Base-by-base conservation (phyloP, 2,797 vertebrate genomes). In the Melanotaenia pygmaea region DNA sequence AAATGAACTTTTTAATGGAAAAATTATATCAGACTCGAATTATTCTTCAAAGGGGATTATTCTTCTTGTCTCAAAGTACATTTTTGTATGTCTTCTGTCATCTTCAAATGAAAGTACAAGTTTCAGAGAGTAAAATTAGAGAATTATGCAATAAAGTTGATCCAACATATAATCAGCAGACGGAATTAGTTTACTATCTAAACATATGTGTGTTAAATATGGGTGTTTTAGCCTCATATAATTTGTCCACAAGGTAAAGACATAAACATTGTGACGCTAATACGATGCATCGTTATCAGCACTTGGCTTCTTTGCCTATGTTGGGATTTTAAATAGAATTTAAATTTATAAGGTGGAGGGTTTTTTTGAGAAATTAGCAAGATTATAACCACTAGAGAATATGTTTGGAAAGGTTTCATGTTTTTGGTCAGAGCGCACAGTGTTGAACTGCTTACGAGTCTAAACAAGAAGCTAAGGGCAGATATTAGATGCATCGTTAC, bases 1-100 rank as follows among this genome's bases (percentile, higher is more conserved):
- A 35, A 34, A 38, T 10, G 51, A 64, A 71, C 51, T 64, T 65
- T 54, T 37, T 11, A 56, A 18, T 20, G 64, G 13, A 51, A 54
- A 53, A 65, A 37, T 24, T 10, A 35, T 2, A 53, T 59, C 56
- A 73, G 45, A 59, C 45, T 14, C 37, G n/a, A 20, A 50, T 63
- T 32, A 8, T 50, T 50, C 26, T 45, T 40, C 60, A 62, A 45
- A 61, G 37, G 30, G 43, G 50, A 30, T n/a, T 28, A 28, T 56
- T 57, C 16, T 35, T 16, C 1, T 30, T 24, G 37, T 43, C 59
- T 43, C 37, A 40, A 62, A 43, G 2, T 26, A 54, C 24, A 24
- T 12, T 43, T 40, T 54, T 30, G 16, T 18, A 14, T 30, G 54
- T 32, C 26, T 28, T 8, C 26, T 28, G 54, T 30, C 26, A 57